phyloP scores from a whole-genome alignment of 2,888 invertebrate species.

The Hymenopus coronatus region DNA sequence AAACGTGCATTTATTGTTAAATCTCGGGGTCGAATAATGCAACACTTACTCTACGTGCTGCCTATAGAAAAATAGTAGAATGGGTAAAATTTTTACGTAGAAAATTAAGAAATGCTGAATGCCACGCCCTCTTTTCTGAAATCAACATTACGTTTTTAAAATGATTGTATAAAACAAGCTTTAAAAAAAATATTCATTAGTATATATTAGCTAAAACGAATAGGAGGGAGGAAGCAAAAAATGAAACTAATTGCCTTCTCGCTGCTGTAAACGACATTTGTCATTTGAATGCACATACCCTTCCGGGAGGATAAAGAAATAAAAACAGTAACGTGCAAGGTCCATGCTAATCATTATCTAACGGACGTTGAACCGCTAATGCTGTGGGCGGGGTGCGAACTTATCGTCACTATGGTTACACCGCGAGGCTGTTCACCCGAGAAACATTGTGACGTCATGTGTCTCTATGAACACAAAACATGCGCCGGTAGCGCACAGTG shows the following conservation, averaged over 20 bases:
- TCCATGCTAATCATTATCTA: not conserved
- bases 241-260: not conserved
- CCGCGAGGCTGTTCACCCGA: constrained; percentile 29
- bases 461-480: not conserved
- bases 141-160: too few relatives aligned
- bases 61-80: too few relatives aligned
- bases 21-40: too few relatives aligned
- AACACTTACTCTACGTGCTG: too few relatives aligned
- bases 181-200: too few relatives aligned
- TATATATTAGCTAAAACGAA: too few relatives aligned
- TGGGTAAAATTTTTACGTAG: too few relatives aligned
- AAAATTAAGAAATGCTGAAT: too few relatives aligned
- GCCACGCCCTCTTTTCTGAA: too few relatives aligned
- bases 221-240: not conserved
- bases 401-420: constrained; percentile 27
- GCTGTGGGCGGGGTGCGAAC: constrained; percentile 3
- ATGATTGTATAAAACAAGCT: too few relatives aligned
- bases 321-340: not conserved
- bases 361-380: not conserved
- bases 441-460: not conserved
- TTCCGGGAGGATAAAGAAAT: not conserved
- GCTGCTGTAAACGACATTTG: not conserved
- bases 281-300: not conserved
- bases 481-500: not conserved
- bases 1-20: too few relatives aligned